Evolutionary conservation across 2,797 vertebrate species (phyloP).

Genomic region (Acipenser transmontanus): DNA sequence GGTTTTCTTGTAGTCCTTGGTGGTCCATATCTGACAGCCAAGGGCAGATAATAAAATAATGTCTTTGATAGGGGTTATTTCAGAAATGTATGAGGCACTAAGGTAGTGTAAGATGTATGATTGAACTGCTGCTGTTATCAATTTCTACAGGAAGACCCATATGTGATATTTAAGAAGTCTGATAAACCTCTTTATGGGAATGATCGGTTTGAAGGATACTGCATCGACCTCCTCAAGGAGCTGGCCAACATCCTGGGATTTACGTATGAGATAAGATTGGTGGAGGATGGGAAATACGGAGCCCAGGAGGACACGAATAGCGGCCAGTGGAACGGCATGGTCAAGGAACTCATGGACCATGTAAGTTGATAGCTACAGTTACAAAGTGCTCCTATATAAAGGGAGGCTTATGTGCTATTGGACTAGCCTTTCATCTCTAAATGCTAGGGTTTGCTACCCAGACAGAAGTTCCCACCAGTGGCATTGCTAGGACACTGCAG

Average conservation of each 20-base stretch:
- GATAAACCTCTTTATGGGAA: constrained; percentile 94
- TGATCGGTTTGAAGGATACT: constrained; percentile 93
- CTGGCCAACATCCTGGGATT: constrained; percentile 91
- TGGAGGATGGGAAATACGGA: constrained; percentile 90
- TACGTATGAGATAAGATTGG: constrained; percentile 85
- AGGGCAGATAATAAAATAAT: not conserved
- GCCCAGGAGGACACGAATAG: constrained; percentile 82
- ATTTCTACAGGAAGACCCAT: constrained; percentile 83
- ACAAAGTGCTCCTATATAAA: too few relatives aligned
- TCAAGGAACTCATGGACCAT: constrained; percentile 93
- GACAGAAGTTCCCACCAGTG: too few relatives aligned
- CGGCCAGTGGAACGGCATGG: constrained; percentile 96
- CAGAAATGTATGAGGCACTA: constrained; percentile 6
- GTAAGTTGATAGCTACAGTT: constrained; percentile 60
- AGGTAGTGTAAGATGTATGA: not conserved
- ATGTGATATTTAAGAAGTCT: constrained; percentile 96
- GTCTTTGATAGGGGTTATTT: constrained; percentile 3
- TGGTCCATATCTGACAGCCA: constrained; percentile 2
- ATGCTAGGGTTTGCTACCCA: too few relatives aligned
- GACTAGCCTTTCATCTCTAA: too few relatives aligned
- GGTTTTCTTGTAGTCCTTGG: too few relatives aligned
- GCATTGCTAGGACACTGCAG: too few relatives aligned
- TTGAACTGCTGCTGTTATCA: not conserved
- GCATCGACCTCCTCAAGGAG: constrained; percentile 90
- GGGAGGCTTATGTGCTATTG: too few relatives aligned